These are phyloP conservation scores for Microcebus ravelobensis DNA, from an alignment of 2,113 vertebrate genomes.

Conservation along the genomic window DNA sequence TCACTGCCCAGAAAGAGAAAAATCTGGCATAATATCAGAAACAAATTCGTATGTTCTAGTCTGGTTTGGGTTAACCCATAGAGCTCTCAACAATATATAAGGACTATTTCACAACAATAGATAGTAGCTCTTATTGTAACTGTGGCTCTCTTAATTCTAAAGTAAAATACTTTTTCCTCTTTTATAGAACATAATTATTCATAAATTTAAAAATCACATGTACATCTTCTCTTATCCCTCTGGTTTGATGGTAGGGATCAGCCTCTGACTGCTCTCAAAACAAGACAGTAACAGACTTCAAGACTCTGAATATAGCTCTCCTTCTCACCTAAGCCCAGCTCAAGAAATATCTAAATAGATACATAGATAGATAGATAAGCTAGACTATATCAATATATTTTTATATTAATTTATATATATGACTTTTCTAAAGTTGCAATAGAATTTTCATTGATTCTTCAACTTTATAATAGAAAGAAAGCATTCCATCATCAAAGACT, in stretches of 20 bases:
- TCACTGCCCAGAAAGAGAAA: background rate
- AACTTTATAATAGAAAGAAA: background rate
- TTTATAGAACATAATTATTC: conserved; percentile 9
- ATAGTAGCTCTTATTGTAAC: background rate
- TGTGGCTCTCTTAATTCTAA: background rate
- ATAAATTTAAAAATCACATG: background rate
- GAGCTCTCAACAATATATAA: background rate
- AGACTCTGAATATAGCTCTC: background rate
- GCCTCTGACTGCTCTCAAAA: background rate
- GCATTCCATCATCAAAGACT: background rate
- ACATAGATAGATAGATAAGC: background rate
- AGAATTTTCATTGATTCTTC: conserved; percentile 20
- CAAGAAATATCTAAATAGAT: background rate
- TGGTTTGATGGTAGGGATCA: background rate
- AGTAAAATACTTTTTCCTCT: background rate
- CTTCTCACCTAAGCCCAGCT: background rate
- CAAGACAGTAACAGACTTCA: background rate
- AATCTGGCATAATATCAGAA: background rate
- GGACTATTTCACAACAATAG: background rate
- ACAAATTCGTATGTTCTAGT: background rate
- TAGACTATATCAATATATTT: background rate
- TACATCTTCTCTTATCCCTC: background rate
- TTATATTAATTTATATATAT: background rate
- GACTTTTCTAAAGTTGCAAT: background rate
- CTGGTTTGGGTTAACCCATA: background rate